Percentiles rank a stretch among this genome's conserved stretches.
Evolutionary conservation across 2,797 vertebrate genomes (phyloP).

Genomic region (Manis crassicaudata): DNA sequence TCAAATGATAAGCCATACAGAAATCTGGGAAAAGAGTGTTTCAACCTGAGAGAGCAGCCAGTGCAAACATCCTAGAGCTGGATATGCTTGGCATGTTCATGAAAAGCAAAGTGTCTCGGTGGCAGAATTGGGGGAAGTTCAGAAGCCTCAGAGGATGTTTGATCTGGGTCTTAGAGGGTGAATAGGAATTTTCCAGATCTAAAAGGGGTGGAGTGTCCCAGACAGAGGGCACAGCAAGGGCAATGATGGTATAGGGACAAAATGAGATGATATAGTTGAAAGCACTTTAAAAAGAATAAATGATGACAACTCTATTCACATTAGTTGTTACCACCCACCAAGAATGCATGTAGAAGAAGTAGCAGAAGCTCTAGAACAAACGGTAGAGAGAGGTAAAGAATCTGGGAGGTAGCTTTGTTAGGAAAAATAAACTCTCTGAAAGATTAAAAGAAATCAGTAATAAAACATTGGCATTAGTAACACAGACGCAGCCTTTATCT

Average conservation of each 20-base stretch:
- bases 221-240: background rate
- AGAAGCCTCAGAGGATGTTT: background rate
- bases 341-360: background rate
- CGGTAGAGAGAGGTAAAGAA: background rate
- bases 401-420: background rate
- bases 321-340: background rate
- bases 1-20: background rate
- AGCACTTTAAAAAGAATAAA: background rate
- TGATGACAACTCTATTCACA: background rate
- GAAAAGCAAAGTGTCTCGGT: background rate
- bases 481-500: background rate
- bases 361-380: background rate
- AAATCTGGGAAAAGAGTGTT: background rate
- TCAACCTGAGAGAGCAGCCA: background rate
- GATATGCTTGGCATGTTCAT: background rate
- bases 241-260: background rate
- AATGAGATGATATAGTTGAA: background rate
- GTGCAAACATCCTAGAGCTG: background rate
- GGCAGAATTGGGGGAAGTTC: background rate
- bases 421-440: background rate
- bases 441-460: background rate
- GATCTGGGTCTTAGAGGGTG: background rate
- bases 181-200: background rate
- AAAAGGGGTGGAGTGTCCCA: background rate
- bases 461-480: background rate